phyloP scores from a whole-genome alignment of 2,113 vertebrate genomes.

The Dolichotis patagonum region DNA sequence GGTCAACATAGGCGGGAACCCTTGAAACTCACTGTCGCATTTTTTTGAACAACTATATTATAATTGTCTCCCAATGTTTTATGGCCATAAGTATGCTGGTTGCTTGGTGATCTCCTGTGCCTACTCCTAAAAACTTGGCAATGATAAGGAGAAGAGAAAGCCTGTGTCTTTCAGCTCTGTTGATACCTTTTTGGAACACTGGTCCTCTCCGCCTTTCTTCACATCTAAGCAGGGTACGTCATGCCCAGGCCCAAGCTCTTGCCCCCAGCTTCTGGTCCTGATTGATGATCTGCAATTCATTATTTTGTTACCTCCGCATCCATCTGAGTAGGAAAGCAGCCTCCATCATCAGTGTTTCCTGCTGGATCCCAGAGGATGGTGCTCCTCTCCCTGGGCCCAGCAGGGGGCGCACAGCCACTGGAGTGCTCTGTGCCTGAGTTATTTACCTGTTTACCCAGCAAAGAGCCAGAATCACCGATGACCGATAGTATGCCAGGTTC shows the following conservation, averaged over 20 bases:
- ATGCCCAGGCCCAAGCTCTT: not conserved
- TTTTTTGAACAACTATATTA: not conserved
- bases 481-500: not conserved
- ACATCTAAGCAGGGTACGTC: not conserved
- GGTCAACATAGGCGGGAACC: not conserved
- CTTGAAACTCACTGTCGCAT: not conserved
- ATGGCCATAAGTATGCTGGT: not conserved
- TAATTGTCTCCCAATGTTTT: not conserved
- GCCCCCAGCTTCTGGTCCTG: not conserved
- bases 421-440: not conserved
- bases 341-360: not conserved
- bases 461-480: not conserved
- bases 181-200: not conserved
- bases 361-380: not conserved
- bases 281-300: not conserved
- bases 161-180: not conserved
- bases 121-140: conserved; percentile 1
- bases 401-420: not conserved
- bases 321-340: not conserved
- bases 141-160: not conserved
- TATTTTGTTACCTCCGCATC: not conserved
- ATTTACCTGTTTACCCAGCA: not conserved
- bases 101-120: conserved; percentile 1
- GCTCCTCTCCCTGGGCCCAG: not conserved
- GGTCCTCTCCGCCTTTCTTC: not conserved